A percentile compares a stretch with the other conserved stretches of the same genome.
Conservation (phyloP, 2,888 invertebrate genomes). For the Stomorhina lunata region DNA sequence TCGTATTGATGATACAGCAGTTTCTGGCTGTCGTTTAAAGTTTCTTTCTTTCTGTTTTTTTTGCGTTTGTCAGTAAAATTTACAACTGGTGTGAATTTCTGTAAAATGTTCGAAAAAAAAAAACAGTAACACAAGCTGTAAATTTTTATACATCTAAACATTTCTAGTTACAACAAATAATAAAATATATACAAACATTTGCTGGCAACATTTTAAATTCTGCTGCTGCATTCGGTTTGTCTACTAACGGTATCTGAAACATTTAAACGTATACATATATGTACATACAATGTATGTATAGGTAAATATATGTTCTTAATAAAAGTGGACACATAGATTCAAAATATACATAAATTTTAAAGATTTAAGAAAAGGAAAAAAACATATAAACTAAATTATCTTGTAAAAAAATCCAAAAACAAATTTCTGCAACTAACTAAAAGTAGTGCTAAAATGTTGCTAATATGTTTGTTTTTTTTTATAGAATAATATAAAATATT, state of each 20-base stretch:
- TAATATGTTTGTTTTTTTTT: not conserved
- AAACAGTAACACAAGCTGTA: slow-evolving; percentile 38
- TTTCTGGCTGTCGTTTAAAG: slow-evolving; percentile 38
- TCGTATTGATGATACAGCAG: slow-evolving; percentile 53
- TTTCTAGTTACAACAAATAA: slow-evolving; percentile 1
- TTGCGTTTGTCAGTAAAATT: slow-evolving; percentile 30
- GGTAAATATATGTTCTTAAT: too few species aligned
- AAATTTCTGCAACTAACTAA: not conserved
- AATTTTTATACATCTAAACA: slow-evolving; percentile 25
- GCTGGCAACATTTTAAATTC: slow-evolving; percentile 20
- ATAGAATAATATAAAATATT: slow-evolving; percentile 12
- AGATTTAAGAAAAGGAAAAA: not conserved
- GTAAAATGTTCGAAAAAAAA: too few species aligned
- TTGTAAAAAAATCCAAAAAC: not conserved
- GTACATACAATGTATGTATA: not conserved
- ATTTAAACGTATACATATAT: not conserved
- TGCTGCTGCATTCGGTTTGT: not conserved
- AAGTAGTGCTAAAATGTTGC: not conserved
- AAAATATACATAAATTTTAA: too few species aligned
- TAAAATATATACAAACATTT: not conserved
- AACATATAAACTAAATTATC: not conserved
- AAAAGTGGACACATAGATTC: too few species aligned
- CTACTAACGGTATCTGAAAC: not conserved
- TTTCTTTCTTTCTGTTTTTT: not conserved
- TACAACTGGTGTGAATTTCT: slow-evolving; percentile 56